Percentiles rank a stretch among this genome's conserved stretches.
phyloP scores from a whole-genome alignment of 2,888 invertebrate genomes.

The Drosophila algonquin region DNA sequence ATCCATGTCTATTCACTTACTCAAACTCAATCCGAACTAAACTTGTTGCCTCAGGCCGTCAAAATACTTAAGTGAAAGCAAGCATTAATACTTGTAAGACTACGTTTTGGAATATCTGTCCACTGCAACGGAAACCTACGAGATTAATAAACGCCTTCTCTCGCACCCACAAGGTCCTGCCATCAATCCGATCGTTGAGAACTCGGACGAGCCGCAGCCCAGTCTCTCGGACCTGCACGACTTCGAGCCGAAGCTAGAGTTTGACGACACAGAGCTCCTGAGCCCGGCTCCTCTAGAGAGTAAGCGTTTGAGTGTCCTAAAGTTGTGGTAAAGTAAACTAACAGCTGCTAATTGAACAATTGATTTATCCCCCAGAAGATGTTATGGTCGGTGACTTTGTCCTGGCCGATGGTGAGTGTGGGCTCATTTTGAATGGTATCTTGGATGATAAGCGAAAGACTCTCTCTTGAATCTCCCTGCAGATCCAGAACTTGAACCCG shows the following conservation, averaged over 20 bases:
- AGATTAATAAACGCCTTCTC: slow-evolving; percentile 64
- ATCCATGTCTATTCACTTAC: slow-evolving; percentile 77
- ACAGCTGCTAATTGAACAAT: slow-evolving; percentile 19
- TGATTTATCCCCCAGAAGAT: slow-evolving; percentile 73
- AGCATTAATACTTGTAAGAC: slow-evolving; percentile 76
- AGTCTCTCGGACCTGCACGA: slow-evolving; percentile 96
- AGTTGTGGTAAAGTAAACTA: background rate
- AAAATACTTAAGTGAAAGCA: slow-evolving; percentile 75
- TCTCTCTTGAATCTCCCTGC: slow-evolving; percentile 3
- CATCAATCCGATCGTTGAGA: slow-evolving; percentile 83
- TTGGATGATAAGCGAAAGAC: background rate
- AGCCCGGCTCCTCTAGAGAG: slow-evolving; percentile 89
- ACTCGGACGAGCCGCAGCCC: slow-evolving; percentile 91
- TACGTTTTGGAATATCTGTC: slow-evolving; percentile 66
- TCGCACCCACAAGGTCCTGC: slow-evolving; percentile 78
- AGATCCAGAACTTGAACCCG: slow-evolving; percentile 77
- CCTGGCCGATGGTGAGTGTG: slow-evolving; percentile 79
- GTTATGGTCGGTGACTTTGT: slow-evolving; percentile 83
- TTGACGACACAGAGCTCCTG: slow-evolving; percentile 96
- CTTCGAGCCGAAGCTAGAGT: slow-evolving; percentile 97
- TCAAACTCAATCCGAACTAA: slow-evolving; percentile 75
- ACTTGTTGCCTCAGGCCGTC: slow-evolving; percentile 78
- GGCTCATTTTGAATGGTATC: too few relatives aligned
- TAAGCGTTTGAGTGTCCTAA: slow-evolving; percentile 83
- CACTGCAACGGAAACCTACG: slow-evolving; percentile 65